Base-by-base conservation (phyloP, 2,888 invertebrate species). In the Epistrophe eligans region DNA sequence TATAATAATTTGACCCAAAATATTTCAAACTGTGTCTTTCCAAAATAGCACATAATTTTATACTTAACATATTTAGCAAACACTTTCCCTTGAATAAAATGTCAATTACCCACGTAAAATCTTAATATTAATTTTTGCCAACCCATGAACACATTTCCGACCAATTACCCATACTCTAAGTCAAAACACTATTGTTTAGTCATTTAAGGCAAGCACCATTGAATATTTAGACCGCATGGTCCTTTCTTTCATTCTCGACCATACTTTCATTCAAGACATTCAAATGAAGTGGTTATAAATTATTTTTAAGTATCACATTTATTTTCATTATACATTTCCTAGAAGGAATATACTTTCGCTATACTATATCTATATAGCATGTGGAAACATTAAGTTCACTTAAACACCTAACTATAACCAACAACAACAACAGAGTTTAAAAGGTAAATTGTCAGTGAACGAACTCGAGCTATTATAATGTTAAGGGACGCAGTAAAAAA, bases 231-330 rank as follows among this genome's bases (percentile, higher is more conserved):
- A n/a, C 15, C n/a, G 43, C 40, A n/a, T 15, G 24, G 64, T 48
- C 19, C 8, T 60, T 32, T 24, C 2, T n/a, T 45, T 28, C n/a
- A 0, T 11, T 11, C n/a, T 11, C 64, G 6, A 32, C 28, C 40
- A 17, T 64, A 43, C 45, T 64, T 64, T 4, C 28, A 28, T 64
- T 4, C 28, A 28, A 66, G 45, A 48, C 66, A 66, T 66, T 66
- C 48, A 66, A 66, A 66, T 66, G 48, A 48, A 66, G 66, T 66
- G 66, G 32, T 66, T 32, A 66, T 66, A 66, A 66, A 45, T 66
- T 48, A 66, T 45, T 66, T 66, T 32, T 17, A 66, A 66, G 45
- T 32, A 48, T 48, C 66, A 45, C 45, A 66, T 66, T 66, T 17
- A 48, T 15, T 48, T 66, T 66, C n/a, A 66, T 48, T 62, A 62